These are phyloP conservation scores for Cheirogaleus medius DNA, from an alignment of 2,113 vertebrate species.

Conservation along the genomic window DNA sequence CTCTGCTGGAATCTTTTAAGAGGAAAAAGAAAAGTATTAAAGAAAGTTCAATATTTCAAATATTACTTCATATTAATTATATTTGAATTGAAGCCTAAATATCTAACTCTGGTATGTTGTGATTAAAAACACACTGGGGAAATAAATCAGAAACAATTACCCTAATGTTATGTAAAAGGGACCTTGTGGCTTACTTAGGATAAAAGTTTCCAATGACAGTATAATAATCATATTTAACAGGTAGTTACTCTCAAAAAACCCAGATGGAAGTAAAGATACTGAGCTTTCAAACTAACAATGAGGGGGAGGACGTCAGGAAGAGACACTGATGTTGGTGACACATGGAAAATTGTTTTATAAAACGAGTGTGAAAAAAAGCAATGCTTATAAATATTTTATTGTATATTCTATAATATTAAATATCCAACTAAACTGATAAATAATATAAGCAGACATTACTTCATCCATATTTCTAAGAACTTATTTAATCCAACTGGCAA, in stretches of 20 bases:
- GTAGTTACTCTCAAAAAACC: not conserved
- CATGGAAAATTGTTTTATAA: not conserved
- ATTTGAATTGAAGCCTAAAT: not conserved
- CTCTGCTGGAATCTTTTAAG: slow-evolving; percentile 92
- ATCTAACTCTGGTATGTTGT: not conserved
- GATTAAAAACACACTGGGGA: not conserved
- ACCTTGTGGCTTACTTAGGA: not conserved
- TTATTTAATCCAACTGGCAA: not conserved
- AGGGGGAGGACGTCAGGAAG: no score
- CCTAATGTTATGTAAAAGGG: not conserved
- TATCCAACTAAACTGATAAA: not conserved
- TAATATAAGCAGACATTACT: not conserved
- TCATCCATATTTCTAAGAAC: not conserved
- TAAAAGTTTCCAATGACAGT: not conserved
- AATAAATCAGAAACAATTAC: not conserved
- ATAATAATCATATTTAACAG: not conserved
- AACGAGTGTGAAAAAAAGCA: not conserved
- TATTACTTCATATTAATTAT: not conserved
- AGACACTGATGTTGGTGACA: not conserved
- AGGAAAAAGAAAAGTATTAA: slow-evolving; percentile 49
- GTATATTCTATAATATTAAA: not conserved
- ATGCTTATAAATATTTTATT: not conserved
- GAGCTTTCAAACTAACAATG: not conserved
- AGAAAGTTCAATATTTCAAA: slow-evolving; percentile 21
- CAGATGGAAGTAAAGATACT: not conserved